These are phyloP conservation scores for Rhabdornis inornatus DNA, from an alignment of 2,113 vertebrate genomes.

Conservation along the genomic window DNA sequence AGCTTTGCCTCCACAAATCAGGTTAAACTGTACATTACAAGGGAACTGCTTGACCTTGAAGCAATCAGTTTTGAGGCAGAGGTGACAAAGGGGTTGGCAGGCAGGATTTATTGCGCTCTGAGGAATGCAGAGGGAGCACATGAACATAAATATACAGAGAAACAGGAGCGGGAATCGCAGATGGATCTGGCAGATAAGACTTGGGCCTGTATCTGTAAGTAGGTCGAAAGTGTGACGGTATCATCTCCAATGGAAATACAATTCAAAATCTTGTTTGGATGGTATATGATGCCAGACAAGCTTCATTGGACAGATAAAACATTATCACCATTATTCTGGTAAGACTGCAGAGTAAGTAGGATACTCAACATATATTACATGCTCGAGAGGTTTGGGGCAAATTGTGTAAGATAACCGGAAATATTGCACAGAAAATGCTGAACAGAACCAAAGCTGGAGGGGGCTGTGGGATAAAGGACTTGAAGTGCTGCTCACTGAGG, in stretches of 20 bases:
- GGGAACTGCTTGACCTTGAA: conserved; percentile 70
- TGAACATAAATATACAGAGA: conserved; percentile 59
- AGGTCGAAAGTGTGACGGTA: conserved; percentile 38
- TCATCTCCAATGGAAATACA: conserved; percentile 26
- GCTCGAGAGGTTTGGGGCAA: background rate
- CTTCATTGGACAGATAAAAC: conserved; percentile 47
- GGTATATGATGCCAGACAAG: conserved; percentile 6
- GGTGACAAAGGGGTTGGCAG: conserved; percentile 63
- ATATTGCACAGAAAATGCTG: background rate
- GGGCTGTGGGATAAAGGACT: background rate
- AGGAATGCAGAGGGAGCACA: conserved; percentile 52
- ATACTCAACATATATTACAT: conserved; percentile 15
- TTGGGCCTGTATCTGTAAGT: conserved; percentile 37
- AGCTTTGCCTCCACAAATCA: conserved; percentile 72
- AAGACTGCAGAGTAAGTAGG: conserved; percentile 22
- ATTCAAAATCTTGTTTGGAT: conserved; percentile 38
- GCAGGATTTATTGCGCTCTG: conserved; percentile 51
- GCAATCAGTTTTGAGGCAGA: conserved; percentile 67
- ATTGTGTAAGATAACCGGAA: conserved; percentile 1
- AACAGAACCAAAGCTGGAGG: background rate
- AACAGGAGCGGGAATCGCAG: conserved; percentile 46
- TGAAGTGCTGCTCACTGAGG: background rate
- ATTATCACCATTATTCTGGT: conserved; percentile 22
- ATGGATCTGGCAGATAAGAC: conserved; percentile 60
- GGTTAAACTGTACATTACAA: conserved; percentile 70